Evolutionary conservation across 2,113 vertebrate species (phyloP), one percentile per base, ranked within the genome.

Genomic region (Athene cunicularia): DNA sequence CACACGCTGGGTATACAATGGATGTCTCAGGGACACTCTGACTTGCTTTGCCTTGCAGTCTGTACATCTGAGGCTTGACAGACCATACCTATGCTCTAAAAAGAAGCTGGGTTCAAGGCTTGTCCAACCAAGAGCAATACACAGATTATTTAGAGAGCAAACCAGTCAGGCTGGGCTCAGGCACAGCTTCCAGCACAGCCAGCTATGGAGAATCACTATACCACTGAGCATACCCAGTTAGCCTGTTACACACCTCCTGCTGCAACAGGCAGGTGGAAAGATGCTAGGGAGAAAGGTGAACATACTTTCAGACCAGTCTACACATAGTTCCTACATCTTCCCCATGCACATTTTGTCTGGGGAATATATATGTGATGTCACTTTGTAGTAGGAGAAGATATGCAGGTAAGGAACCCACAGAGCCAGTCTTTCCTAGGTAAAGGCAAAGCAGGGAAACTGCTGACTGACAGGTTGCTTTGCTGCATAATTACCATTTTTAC

Each of bases 1-100:
- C 4, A 0, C 24, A 22, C 22, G 26, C 8, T 62, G 16, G 24
- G 21, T 64, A 52, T 9, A 16, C 11, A 37, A 5, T 1, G 11
- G 24, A 27, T 59, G 22, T 41, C 26, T 43, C 1, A 2, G 11
- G 45, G 50, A 74, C 33, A 7, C 45, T 77, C 43, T 66, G 55
- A 52, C 30, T 53, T 72, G 26, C 14, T 91, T 80, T 84, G 26
- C 26, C 23, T 84, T 75, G 11, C 30, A 49, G 19, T 19, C 19
- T 75, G n/a, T 58, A 14, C 14, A 8, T 55, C 21, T 39, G 24
- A 71, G n/a, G 8, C 26, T 50, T 45, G 60, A 41, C 27, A 58
- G 21, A 53, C 9, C 4, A 1, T 14, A 35, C 5, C 32, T 45
- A 18, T 12, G 27, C 35, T 35, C 35, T 27, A 66, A 45, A 92